Evolutionary conservation across 2,888 invertebrate species (phyloP), one percentile per base, ranked within the genome.

Genomic region (Papilio demoleus): DNA sequence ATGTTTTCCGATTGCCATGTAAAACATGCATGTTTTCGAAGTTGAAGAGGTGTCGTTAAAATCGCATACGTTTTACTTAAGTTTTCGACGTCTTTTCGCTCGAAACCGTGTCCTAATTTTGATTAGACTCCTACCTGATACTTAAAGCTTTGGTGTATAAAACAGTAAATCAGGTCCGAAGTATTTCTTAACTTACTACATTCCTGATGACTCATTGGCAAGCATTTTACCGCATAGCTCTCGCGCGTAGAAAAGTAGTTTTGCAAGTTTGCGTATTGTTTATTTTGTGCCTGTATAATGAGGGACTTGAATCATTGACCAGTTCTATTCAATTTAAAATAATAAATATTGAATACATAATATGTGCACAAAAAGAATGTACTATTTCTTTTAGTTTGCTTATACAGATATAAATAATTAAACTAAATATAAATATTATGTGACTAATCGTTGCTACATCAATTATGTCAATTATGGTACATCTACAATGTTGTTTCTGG

Each of bases 201-300:
- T 62, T 59, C 22, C 42, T 65, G 34, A 64, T 64, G 69, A 68
- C 27, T 59, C 65, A 60, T 45, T 31, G 36, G 42, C 24, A n/a
- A 59, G 61, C 50, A 63, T 38, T 34, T 42, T 42, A 27, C 22
- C 58, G 58, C 38, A 56, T 56, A 56, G 53, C n/a, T 60, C 19
- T 31, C 59, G 59, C 64, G 38, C 53, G 19, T 66, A 67, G 47
- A 42, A 14, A 38, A 68, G 65, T 76, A 71, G 81, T 77, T 75
- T 68, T 70, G 76, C 81, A 70, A 79, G 72, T 80, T 78, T 77
- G 53, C 27, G 70, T 78, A 72, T 77, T 76, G 74, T 77, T 79
- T 80, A 75, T 78, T 79, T 80, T 75, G 76, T 74, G 74, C 75
- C 73, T 73, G 36, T 12, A 14, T 71, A 68, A 68, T 58, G 69